Conservation (phyloP, 2,888 invertebrate species). For the Watsonalla binaria region DNA sequence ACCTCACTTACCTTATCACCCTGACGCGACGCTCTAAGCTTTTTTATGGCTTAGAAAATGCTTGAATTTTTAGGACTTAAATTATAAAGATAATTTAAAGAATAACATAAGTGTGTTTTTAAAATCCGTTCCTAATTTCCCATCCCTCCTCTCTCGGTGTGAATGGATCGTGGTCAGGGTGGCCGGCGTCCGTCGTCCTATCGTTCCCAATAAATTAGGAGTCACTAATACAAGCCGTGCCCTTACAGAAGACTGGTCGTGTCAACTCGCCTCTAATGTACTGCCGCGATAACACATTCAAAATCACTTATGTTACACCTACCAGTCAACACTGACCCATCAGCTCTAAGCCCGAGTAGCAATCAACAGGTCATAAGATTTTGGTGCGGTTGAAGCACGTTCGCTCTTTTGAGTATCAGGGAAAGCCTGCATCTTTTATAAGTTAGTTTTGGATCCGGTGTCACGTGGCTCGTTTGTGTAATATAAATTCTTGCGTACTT, state of each 20-base stretch:
- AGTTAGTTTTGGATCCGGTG: constrained; percentile 63
- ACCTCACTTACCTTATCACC: too few species aligned
- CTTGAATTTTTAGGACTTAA: too few species aligned
- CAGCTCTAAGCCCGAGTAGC: constrained; percentile 5
- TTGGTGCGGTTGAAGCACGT: constrained; percentile 14
- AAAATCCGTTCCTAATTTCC: constrained; percentile 17
- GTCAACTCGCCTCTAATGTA: constrained; percentile 75
- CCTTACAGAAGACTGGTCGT: constrained; percentile 75
- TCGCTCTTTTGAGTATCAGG: constrained; percentile 52
- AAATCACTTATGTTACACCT: constrained; percentile 57
- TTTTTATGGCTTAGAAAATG: too few species aligned
- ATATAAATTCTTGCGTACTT: constrained; percentile 63
- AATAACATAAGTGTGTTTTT: too few species aligned
- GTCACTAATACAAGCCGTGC: constrained; percentile 73
- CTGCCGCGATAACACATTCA: constrained; percentile 71
- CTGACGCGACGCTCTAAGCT: too few species aligned
- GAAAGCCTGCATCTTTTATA: constrained; percentile 60
- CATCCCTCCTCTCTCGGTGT: constrained; percentile 50
- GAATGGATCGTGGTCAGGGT: constrained; percentile 73
- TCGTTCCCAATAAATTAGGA: constrained; percentile 77
- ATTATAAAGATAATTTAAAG: too few species aligned
- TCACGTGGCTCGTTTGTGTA: constrained; percentile 54
- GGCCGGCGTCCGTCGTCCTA: constrained; percentile 75
- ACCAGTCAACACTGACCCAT: constrained; percentile 37
- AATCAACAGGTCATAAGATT: background rate